Evolutionary conservation across 1,140 invertebrate genomes (phyloP).

Genomic region (Drosophila yakuba): DNA sequence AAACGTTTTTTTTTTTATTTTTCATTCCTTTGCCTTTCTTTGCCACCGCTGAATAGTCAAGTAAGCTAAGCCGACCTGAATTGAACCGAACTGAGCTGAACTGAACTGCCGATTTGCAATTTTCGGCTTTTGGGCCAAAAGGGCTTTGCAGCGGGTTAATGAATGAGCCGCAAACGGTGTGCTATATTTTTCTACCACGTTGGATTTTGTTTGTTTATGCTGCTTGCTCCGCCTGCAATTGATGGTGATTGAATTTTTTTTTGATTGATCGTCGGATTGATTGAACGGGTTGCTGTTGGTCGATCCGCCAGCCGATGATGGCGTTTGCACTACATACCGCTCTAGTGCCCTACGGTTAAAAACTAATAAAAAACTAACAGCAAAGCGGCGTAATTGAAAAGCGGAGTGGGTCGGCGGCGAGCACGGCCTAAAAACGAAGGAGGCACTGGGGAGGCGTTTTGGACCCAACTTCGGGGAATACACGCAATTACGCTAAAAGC

Average conservation of each 20-base stretch:
- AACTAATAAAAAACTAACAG: constrained; percentile 71
- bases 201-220: constrained; percentile 24
- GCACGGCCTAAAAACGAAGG: constrained; percentile 55
- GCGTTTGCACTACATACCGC: constrained; percentile 2
- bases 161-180: constrained; percentile 58
- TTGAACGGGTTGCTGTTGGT: constrained; percentile 53
- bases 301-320: constrained; percentile 9
- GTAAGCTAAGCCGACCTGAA: constrained; percentile 31
- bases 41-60: constrained; percentile 32
- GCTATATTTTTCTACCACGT: constrained; percentile 20
- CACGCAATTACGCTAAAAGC: constrained; percentile 80
- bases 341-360: constrained; percentile 53
- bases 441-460: constrained; percentile 35
- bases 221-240: constrained; percentile 50
- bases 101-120: constrained; percentile 63
- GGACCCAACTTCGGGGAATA: constrained; percentile 70
- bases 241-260: constrained; percentile 73
- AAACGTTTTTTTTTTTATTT: constrained; percentile 6
- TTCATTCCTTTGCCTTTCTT: neutral
- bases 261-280: constrained; percentile 81
- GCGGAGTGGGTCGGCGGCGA: constrained; percentile 33
- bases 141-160: constrained; percentile 62
- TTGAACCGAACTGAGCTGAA: constrained; percentile 29
- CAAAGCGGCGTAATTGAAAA: constrained; percentile 71
- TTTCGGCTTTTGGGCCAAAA: constrained; percentile 57